Conservation (phyloP, 2,113 vertebrate species). For the Orycteropus afer region DNA sequence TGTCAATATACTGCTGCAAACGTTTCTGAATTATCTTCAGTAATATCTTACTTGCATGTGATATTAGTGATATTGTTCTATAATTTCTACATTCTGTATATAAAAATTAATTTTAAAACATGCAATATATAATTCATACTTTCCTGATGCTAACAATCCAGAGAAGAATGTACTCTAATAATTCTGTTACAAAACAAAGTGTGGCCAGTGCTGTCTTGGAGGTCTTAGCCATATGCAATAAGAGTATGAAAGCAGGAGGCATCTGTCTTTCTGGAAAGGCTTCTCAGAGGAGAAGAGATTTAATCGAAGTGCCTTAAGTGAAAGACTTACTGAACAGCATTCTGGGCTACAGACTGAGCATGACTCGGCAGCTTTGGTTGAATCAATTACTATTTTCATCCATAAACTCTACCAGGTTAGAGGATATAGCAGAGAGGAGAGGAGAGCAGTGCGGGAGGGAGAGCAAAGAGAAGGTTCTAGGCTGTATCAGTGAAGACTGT, state of each 20-base stretch:
- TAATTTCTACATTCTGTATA: too few species aligned
- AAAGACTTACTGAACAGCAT: neutral
- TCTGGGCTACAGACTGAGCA: neutral
- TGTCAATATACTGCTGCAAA: too few species aligned
- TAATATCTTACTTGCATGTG: too few species aligned
- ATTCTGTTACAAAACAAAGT: neutral
- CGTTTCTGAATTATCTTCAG: too few species aligned
- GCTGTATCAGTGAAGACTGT: neutral
- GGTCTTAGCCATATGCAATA: neutral
- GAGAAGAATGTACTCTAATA: neutral
- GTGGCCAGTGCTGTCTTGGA: neutral
- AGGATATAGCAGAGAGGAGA: neutral
- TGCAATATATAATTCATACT: neutral
- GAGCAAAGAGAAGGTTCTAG: neutral
- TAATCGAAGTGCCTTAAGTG: neutral
- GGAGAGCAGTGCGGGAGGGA: neutral
- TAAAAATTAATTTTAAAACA: slow-evolving; percentile 18
- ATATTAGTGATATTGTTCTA: too few species aligned
- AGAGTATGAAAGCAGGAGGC: neutral
- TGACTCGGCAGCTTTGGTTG: neutral
- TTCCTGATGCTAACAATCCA: neutral
- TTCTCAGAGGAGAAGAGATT: neutral
- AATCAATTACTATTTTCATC: neutral
- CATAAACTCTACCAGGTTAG: neutral
- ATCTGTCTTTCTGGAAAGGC: neutral